Percentiles rank a stretch among this genome's conserved stretches.
Evolutionary conservation across 2,888 invertebrate species (phyloP).

Genomic region (Polydesmus complanatus): DNA sequence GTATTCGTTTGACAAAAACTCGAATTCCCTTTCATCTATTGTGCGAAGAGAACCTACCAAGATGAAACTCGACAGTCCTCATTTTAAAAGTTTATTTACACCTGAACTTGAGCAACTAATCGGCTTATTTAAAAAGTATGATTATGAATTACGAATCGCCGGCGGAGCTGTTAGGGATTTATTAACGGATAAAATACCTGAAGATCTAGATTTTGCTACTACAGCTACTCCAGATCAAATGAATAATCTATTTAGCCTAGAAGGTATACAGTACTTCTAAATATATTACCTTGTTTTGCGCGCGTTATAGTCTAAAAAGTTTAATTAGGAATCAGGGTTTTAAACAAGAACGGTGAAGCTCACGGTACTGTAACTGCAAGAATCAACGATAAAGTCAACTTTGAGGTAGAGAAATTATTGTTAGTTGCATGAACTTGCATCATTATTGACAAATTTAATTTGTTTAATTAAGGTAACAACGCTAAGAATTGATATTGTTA

Average conservation of each 20-base stretch:
- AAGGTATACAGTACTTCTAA: no score
- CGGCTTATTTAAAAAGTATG: constrained; percentile 60
- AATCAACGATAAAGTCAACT: constrained; percentile 85
- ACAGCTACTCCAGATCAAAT: constrained; percentile 91
- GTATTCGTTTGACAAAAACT: no score
- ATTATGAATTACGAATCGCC: constrained; percentile 78
- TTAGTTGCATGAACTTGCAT: neutral
- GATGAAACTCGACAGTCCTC: constrained; percentile 35
- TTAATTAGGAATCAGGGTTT: no score
- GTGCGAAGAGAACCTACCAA: neutral
- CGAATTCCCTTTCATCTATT: no score
- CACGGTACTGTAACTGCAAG: constrained; percentile 93
- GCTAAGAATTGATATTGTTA: constrained; percentile 73
- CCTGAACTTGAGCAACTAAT: constrained; percentile 59
- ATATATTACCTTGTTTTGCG: no score
- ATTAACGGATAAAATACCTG: constrained; percentile 59
- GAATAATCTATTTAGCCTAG: constrained; percentile 77
- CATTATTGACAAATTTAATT: neutral
- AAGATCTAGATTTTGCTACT: constrained; percentile 95
- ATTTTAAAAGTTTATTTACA: constrained; percentile 66
- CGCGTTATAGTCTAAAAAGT: no score
- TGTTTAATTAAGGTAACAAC: constrained; percentile 51
- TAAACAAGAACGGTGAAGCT: constrained; percentile 75
- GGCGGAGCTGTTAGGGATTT: constrained; percentile 93
- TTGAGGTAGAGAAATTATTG: constrained; percentile 46